Evolutionary conservation across 2,888 invertebrate genomes (phyloP).

Genomic region (Cephonodes hylas): DNA sequence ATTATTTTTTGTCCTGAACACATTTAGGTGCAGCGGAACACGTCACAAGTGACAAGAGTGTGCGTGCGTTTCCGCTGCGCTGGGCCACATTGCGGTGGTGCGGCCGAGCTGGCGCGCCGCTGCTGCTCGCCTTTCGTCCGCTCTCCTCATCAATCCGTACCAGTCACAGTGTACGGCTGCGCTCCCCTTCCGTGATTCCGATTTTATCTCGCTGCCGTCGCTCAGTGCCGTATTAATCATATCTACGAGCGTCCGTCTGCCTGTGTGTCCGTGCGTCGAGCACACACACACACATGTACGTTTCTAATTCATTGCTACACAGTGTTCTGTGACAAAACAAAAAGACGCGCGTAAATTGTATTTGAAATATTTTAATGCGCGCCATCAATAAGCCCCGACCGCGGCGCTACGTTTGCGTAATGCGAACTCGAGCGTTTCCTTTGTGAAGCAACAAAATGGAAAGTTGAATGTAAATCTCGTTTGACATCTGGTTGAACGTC

Average conservation of each 20-base stretch:
- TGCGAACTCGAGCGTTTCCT: background rate
- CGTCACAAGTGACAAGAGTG: too few species aligned
- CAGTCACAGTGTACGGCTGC: background rate
- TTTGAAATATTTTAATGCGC: background rate
- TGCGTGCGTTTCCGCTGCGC: background rate
- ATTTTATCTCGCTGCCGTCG: constrained; percentile 5
- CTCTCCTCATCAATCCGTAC: background rate
- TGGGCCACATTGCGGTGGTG: background rate
- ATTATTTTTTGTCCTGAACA: background rate
- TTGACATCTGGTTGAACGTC: constrained; percentile 27
- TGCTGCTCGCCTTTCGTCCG: background rate
- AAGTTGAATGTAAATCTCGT: constrained; percentile 1
- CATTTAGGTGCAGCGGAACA: background rate
- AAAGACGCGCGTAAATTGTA: background rate
- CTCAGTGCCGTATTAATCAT: constrained; percentile 1
- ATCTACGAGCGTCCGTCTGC: background rate
- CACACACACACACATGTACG: background rate
- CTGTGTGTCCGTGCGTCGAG: background rate
- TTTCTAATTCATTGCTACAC: background rate
- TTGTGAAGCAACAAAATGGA: constrained; percentile 9
- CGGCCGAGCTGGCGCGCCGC: background rate
- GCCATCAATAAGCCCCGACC: background rate
- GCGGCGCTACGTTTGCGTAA: background rate
- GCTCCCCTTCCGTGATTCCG: constrained; percentile 4
- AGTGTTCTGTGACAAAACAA: background rate